Percentiles rank a stretch among this genome's conserved stretches.
Evolutionary conservation across 2,113 vertebrate species (phyloP).

Genomic region (Limanda limanda): DNA sequence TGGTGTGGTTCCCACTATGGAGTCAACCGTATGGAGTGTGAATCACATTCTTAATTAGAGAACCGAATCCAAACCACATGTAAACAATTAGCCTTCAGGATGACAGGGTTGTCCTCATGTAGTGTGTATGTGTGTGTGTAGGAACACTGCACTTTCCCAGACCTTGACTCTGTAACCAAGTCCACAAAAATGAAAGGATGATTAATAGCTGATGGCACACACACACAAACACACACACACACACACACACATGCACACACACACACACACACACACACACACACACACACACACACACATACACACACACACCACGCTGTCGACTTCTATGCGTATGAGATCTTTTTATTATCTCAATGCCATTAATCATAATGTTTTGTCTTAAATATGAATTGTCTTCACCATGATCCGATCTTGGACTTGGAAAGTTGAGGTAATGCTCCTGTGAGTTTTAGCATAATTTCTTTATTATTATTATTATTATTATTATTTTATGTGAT

Average conservation of each 20-base stretch:
- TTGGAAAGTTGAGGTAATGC: neutral
- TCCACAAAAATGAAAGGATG: conserved; percentile 11
- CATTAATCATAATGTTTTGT: neutral
- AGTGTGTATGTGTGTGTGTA: conserved; percentile 4
- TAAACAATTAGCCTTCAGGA: conserved; percentile 71
- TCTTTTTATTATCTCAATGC: neutral
- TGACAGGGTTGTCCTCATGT: conserved; percentile 36
- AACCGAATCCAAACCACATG: conserved; percentile 66
- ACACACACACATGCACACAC: neutral
- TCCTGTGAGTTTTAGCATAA: neutral
- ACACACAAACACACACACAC: neutral
- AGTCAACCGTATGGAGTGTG: conserved; percentile 75
- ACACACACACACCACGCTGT: neutral
- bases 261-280: neutral
- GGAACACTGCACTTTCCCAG: conserved; percentile 44
- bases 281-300: neutral
- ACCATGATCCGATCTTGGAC: neutral
- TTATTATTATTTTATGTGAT: neutral
- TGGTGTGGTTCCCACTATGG: conserved; percentile 53
- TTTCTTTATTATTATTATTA: neutral
- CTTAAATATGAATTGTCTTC: neutral
- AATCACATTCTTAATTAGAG: conserved; percentile 76
- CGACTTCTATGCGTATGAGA: neutral
- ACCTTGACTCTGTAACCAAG: conserved; percentile 7
- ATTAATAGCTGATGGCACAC: conserved; percentile 18